phyloP scores from a whole-genome alignment of 2,797 vertebrate species.

The Rachycentron canadum region DNA sequence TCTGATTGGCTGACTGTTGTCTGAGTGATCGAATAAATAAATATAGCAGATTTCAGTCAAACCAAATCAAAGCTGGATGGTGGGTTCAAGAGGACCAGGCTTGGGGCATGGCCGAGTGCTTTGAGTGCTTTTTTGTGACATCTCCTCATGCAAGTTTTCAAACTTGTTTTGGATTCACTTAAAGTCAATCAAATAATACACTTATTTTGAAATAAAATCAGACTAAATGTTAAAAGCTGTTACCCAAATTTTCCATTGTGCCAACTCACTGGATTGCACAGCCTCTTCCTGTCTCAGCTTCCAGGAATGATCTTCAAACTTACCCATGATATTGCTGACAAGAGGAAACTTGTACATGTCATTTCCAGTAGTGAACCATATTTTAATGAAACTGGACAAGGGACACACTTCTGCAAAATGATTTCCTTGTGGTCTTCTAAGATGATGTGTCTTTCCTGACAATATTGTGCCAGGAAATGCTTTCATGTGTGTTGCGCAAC shows the following conservation, averaged over 20 bases:
- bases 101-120: too few relatives aligned
- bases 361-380: constrained; percentile 15
- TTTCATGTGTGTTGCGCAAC: constrained; percentile 60
- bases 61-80: too few relatives aligned
- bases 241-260: not conserved
- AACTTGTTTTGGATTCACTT: not conserved
- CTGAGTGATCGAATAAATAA: too few relatives aligned
- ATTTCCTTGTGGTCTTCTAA: constrained; percentile 44
- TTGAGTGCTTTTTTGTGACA: too few relatives aligned
- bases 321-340: constrained; percentile 29
- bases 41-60: too few relatives aligned
- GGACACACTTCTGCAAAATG: constrained; percentile 63
- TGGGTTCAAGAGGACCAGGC: too few relatives aligned
- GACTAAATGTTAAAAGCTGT: not conserved
- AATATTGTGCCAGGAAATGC: constrained; percentile 57
- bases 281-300: constrained; percentile 31
- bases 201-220: constrained; percentile 7
- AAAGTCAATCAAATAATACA: not conserved
- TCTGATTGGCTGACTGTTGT: too few relatives aligned
- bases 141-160: not conserved
- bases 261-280: not conserved
- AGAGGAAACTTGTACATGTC: not conserved
- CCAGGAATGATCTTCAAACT: constrained; percentile 39
- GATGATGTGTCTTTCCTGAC: constrained; percentile 43
- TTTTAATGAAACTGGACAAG: constrained; percentile 39